Evolutionary conservation across 2,113 vertebrate genomes (phyloP), one percentile per base, ranked within the genome.

Genomic region (Baryphthengus martii): DNA sequence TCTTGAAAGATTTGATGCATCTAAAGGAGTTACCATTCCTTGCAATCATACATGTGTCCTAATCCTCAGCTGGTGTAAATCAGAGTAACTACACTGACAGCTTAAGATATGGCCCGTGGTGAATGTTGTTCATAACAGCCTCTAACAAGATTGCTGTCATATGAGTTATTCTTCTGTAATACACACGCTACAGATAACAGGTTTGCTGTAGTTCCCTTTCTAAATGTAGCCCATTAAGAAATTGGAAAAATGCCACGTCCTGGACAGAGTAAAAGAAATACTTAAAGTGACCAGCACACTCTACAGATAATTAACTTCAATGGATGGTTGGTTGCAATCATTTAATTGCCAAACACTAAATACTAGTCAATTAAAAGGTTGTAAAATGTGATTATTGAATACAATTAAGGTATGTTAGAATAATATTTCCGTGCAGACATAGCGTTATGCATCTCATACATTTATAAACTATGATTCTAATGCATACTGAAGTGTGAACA

Each of bases 261-360:
- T 78, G 56, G 77, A 71, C 24, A 53, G 1, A 70, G 49, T 68
- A 53, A 84, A 94, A 92, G 68, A 62, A 24, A 61, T 58, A 70
- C 21, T 76, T 87, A 40, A 80, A 94, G 40, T 92, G 94, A 93
- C 84, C 88, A 73, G n/a, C 21, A 61, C 23, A 55, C 75, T 70
- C 61, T 70, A 42, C 49, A 91, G 81, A 76, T 21, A 81, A 90
- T 87, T 95, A 87, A 94, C 85, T 94, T 79, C 33, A 89, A n/a
- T 15, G 28, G 39, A 61, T 68, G 65, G 53, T 58, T 72, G 58
- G 40, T 76, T 87, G 50, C 77, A 88, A 82, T 39, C 1, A 29
- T 79, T 93, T 93, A 87, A 72, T 79, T 87, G 47, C 52, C 44
- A 78, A 95, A 93, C 12, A 61, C 62, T 78, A 68, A 92, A 89